A percentile compares a stretch with the other conserved stretches of the same genome.
These are phyloP conservation scores for Nautilus pompilius DNA, from an alignment of 1,140 invertebrate genomes.

Conservation along the genomic window DNA sequence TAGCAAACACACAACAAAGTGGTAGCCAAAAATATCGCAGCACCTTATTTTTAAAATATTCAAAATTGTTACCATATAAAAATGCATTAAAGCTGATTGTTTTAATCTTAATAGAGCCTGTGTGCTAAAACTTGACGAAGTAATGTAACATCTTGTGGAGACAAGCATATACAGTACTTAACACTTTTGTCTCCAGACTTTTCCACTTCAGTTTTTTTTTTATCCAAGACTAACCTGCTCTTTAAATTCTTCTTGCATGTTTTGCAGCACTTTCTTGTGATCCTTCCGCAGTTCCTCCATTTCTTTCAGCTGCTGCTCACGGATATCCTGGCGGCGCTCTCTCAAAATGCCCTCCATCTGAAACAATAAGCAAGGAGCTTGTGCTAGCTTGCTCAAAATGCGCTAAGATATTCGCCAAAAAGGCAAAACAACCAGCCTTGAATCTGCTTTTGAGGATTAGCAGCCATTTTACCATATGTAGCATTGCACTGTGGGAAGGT, in stretches of 20 bases:
- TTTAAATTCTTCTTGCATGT: constrained; percentile 38
- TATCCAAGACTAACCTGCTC: constrained; percentile 41
- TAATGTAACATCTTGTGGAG: background rate
- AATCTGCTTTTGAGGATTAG: background rate
- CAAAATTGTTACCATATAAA: background rate
- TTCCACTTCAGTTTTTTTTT: constrained; percentile 30
- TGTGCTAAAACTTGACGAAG: background rate
- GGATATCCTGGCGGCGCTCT: constrained; percentile 37
- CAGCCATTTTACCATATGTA: background rate
- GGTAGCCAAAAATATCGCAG: too few relatives aligned
- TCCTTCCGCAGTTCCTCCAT: constrained; percentile 30
- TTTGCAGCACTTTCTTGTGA: constrained; percentile 33
- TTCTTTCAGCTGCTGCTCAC: constrained; percentile 42
- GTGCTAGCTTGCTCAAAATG: background rate
- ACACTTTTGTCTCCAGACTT: constrained; percentile 18
- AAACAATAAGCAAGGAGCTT: constrained; percentile 1
- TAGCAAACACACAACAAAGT: too few relatives aligned
- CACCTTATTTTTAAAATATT: background rate
- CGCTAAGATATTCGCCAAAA: background rate
- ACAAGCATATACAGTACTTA: background rate
- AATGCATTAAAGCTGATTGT: background rate
- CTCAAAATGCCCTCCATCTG: constrained; percentile 47
- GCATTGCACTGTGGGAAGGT: background rate
- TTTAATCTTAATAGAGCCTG: background rate
- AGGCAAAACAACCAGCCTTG: background rate